Evolutionary conservation across 2,888 invertebrate genomes (phyloP).

Genomic region (Caenorhabditis sp.): DNA sequence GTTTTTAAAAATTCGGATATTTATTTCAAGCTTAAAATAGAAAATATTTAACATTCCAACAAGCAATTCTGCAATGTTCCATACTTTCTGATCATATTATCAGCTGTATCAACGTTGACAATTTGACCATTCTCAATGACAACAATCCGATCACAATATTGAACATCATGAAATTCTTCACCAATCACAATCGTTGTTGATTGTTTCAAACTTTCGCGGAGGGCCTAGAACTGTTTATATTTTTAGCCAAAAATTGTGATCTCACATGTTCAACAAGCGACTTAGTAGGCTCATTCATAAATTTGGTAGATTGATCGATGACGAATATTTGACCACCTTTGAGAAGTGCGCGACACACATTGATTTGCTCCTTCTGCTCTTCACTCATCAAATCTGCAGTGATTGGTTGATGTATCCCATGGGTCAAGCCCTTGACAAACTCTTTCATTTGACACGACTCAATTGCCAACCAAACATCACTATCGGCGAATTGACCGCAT

Average conservation of each 20-base stretch:
- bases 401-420: conserved; percentile 83
- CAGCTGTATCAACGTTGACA: conserved; percentile 20
- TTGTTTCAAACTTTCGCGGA: conserved; percentile 81
- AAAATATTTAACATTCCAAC: conserved; percentile 10
- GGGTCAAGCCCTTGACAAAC: conserved; percentile 80
- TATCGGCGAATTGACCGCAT: conserved; percentile 81
- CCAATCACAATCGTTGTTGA: conserved; percentile 76
- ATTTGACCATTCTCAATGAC: conserved; percentile 37
- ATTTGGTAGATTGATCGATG: conserved; percentile 75
- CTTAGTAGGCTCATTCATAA: conserved; percentile 71
- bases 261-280: conserved; percentile 73
- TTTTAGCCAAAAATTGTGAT: neutral
- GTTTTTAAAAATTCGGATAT: too few species aligned
- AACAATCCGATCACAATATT: conserved; percentile 79
- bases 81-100: conserved; percentile 18
- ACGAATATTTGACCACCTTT: conserved; percentile 75
- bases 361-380: conserved; percentile 74
- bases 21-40: neutral
- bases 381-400: conserved; percentile 82
- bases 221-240: conserved; percentile 11
- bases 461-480: conserved; percentile 85
- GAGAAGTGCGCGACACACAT: conserved; percentile 73
- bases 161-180: conserved; percentile 88
- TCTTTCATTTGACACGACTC: conserved; percentile 87
- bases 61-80: conserved; percentile 30